Percentiles rank a stretch among this genome's conserved stretches.
phyloP scores from a whole-genome alignment of 2,797 vertebrate genomes.

The Neosilurus mollespiculum region DNA sequence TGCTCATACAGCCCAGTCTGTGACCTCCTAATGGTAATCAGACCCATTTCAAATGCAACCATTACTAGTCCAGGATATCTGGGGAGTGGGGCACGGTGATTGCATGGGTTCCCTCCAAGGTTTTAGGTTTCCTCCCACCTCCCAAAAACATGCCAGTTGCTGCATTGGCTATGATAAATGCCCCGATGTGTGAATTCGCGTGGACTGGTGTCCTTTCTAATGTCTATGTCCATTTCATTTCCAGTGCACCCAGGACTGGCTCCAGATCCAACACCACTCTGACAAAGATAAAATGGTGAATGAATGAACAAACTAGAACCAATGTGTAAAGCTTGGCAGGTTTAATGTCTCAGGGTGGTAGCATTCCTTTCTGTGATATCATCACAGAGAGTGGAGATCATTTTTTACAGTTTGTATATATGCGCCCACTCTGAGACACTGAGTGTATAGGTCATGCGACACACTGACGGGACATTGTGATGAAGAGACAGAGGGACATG shows the following conservation, averaged over 20 bases:
- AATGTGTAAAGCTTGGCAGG: no score
- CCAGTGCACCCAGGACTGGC: not conserved
- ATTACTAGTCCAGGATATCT: not conserved
- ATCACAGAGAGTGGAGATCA: no score
- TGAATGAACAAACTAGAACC: not conserved
- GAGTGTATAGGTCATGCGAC: no score
- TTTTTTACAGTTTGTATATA: no score
- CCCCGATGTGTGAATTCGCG: not conserved
- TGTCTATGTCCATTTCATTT: not conserved
- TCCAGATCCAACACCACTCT: not conserved
- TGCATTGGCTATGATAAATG: not conserved
- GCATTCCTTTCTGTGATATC: no score
- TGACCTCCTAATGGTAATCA: not conserved
- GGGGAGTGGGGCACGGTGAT: not conserved
- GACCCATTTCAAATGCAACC: not conserved
- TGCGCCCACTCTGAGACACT: no score
- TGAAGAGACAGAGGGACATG: no score
- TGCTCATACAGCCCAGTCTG: not conserved
- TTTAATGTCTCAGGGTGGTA: no score
- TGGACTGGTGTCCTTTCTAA: not conserved
- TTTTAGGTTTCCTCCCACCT: not conserved
- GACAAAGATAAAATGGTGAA: not conserved
- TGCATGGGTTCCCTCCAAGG: not conserved
- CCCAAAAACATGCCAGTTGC: not conserved
- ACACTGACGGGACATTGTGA: no score